Evolutionary conservation across 2,888 invertebrate genomes (phyloP).

Genomic region (Drosophila algonquin): DNA sequence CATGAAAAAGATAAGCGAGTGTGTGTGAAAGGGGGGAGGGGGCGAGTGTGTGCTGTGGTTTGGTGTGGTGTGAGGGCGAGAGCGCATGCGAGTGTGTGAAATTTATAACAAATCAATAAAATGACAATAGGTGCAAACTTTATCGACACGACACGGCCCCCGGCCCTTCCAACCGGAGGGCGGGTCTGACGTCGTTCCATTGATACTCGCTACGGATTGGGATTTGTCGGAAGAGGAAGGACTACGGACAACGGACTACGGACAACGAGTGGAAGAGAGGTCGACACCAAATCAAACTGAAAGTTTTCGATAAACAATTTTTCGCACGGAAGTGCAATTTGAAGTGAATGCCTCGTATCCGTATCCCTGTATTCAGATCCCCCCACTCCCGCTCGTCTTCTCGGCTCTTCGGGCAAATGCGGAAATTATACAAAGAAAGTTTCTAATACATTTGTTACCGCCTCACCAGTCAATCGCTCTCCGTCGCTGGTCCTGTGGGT

Average conservation of each 20-base stretch:
- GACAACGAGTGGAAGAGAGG: too few relatives aligned
- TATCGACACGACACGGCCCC: slow-evolving; percentile 50
- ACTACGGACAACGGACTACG: too few relatives aligned
- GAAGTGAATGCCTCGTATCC: slow-evolving; percentile 63
- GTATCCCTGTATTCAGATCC: background rate
- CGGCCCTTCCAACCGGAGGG: background rate
- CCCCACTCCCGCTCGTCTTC: too few relatives aligned
- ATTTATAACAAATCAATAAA: slow-evolving; percentile 78
- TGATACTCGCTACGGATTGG: slow-evolving; percentile 18
- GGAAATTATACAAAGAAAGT: slow-evolving; percentile 75
- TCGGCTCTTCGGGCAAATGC: slow-evolving; percentile 52
- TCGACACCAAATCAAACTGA: slow-evolving; percentile 36
- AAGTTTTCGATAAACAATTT: slow-evolving; percentile 78
- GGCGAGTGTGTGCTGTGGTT: slow-evolving; percentile 13
- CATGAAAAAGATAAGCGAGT: slow-evolving; percentile 61
- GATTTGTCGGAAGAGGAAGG: background rate
- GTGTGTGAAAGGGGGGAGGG: too few relatives aligned
- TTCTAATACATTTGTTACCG: slow-evolving; percentile 77
- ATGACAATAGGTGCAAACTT: slow-evolving; percentile 77
- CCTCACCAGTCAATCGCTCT: slow-evolving; percentile 61
- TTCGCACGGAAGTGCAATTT: slow-evolving; percentile 80
- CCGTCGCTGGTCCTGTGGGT: slow-evolving; percentile 35
- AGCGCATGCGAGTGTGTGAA: slow-evolving; percentile 55
- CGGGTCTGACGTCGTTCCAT: slow-evolving; percentile 58
- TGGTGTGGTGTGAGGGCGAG: slow-evolving; percentile 8